Evolutionary conservation across 2,113 vertebrate genomes (phyloP).

Genomic region (Nanorana parkeri): DNA sequence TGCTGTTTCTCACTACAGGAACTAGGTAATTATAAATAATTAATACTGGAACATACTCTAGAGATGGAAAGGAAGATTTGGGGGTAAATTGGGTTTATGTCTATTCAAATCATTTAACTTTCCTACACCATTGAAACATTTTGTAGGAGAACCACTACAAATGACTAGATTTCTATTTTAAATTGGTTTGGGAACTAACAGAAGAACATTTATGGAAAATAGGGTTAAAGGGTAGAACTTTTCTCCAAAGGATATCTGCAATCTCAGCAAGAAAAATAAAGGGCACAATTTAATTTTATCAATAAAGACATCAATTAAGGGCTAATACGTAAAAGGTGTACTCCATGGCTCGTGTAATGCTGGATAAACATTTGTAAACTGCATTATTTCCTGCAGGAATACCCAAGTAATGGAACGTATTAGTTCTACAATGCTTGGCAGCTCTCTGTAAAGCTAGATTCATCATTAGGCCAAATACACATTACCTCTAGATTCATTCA

Average conservation of each 20-base stretch:
- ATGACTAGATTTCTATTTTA: too few species aligned
- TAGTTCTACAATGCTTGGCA: constrained; percentile 15
- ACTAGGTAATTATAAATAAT: too few species aligned
- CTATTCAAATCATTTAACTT: too few species aligned
- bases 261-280: not conserved
- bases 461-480: constrained; percentile 32
- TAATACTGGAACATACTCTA: too few species aligned
- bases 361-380: constrained; percentile 24
- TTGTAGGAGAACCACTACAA: too few species aligned
- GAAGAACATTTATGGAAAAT: not conserved
- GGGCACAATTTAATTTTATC: constrained; percentile 9
- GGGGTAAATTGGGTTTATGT: too few species aligned
- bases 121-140: too few species aligned
- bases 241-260: constrained; percentile 1
- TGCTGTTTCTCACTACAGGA: too few species aligned
- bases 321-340: not conserved
- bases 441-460: constrained; percentile 17
- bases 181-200: not conserved
- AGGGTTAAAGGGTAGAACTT: not conserved
- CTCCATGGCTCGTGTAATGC: constrained; percentile 4
- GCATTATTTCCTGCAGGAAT: constrained; percentile 53
- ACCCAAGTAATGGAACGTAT: constrained; percentile 49
- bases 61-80: too few species aligned
- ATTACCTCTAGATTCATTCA: constrained; percentile 48
- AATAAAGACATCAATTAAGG: constrained; percentile 21